Percentiles rank a stretch among this genome's conserved stretches.
These are phyloP conservation scores for Notolabrus celidotus DNA, from an alignment of 2,797 vertebrate genomes.

Conservation along the genomic window DNA sequence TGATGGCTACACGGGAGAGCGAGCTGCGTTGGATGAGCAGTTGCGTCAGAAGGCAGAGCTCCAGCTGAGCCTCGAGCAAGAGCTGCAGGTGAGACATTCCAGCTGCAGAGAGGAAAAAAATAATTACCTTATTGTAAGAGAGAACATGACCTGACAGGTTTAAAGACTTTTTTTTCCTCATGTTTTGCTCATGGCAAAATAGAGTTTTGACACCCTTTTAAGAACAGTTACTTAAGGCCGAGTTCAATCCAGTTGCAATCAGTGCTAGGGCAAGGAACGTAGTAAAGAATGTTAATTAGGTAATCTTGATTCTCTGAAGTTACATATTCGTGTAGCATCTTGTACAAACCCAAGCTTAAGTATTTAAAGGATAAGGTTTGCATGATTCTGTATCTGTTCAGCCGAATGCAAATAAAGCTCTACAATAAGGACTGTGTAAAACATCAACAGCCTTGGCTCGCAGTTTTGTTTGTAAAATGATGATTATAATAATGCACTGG, in stretches of 20 bases:
- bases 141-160: conserved; percentile 5
- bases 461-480: not conserved
- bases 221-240: not conserved
- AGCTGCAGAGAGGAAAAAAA: conserved; percentile 29
- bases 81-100: conserved; percentile 85
- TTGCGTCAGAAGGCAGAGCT: conserved; percentile 90
- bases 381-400: not conserved
- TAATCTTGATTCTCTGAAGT: not conserved
- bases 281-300: not conserved
- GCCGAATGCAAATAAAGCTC: not conserved
- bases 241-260: not conserved
- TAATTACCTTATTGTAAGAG: conserved; percentile 12
- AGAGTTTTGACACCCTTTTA: not conserved
- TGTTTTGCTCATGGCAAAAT: not conserved
- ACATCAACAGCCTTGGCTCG: not conserved
- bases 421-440: too few relatives aligned
- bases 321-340: conserved; percentile 1
- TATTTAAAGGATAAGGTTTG: not conserved
- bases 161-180: not conserved
- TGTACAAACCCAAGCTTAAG: conserved; percentile 2
- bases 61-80: conserved; percentile 91
- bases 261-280: not conserved
- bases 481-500: not conserved
- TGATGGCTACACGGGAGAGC: conserved; percentile 95
- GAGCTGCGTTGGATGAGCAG: conserved; percentile 90